Base-by-base conservation (phyloP, 2,888 invertebrate genomes). In the Aplocera efformata region DNA sequence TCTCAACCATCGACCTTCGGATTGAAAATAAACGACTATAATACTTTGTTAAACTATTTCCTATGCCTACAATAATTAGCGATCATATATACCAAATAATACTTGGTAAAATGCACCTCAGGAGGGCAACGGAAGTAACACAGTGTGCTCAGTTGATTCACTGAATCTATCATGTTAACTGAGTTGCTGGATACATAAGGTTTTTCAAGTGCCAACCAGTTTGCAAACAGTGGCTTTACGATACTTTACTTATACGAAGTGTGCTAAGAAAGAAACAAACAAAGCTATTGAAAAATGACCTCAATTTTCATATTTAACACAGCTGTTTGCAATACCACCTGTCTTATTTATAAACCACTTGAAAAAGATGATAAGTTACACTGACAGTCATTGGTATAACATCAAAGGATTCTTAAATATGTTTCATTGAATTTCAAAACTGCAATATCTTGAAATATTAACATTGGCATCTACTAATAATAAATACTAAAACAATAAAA, bases 311-410 rank as follows among this genome's bases (percentile, higher is more conserved):
- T 39, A 41, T 40, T 21, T 43, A 50, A 40, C 45, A 31, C 45
- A 47, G 26, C 48, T 48, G 42, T 7, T 32, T 9, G 7, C 29
- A 42, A 51, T 50, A 42, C 44, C 48, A 21, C 32, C 39, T 50
- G 59, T 56, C n/a, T n/a, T 71, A 74, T 71, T 72, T 72, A 62
- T 61, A 66, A 58, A 48, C 46, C 45, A 60, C 63, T 66, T 62
- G 54, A 61, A 57, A 60, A 58, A 48, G 54, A 62, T 54, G 54
- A 53, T 49, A 44, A 60, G 60, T 60, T 65, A 58, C 57, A 48
- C 30, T 42, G 42, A 43, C 43, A 60, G 61, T 60, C 59, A 10
- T 13, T n/a, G n/a, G 29, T 33, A 30, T 28, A 30, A 33, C 26
- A 29, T 8, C 10, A 29, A 7, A 26, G 6, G 11, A 58, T 59